These are phyloP conservation scores for Tychaedon coryphoeus DNA, from an alignment of 2,113 vertebrate genomes.

Conservation along the genomic window DNA sequence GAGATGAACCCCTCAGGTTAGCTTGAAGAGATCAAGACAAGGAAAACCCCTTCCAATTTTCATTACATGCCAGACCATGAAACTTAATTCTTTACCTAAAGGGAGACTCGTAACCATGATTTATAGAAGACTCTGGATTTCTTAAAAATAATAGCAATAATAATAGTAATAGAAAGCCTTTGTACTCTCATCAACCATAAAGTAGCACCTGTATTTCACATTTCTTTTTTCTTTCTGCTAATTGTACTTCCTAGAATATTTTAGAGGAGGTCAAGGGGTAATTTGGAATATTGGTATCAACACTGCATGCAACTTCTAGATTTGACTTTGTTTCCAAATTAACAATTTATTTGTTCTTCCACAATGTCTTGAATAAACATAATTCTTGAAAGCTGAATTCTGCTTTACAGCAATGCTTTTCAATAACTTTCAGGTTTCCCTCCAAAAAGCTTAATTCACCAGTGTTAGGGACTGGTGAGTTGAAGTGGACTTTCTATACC, in stretches of 20 bases:
- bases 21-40: constrained; percentile 13
- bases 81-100: constrained; percentile 50
- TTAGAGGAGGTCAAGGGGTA: not conserved
- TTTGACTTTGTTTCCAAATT: not conserved
- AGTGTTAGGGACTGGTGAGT: not conserved
- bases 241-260: not conserved
- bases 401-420: not conserved
- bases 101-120: constrained; percentile 19
- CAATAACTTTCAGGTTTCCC: not conserved
- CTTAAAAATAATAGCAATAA: not conserved
- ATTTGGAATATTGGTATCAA: not conserved
- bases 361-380: not conserved
- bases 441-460: not conserved
- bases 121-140: constrained; percentile 9
- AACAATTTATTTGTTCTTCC: not conserved
- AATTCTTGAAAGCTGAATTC: not conserved
- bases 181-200: constrained; percentile 11
- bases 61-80: constrained; percentile 22
- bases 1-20: constrained; percentile 39
- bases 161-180: not conserved
- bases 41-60: constrained; percentile 52
- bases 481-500: not conserved
- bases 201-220: not conserved
- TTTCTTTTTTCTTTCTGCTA: constrained; percentile 24
- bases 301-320: not conserved